Percentiles rank a stretch among this genome's conserved stretches.
Evolutionary conservation across 2,113 vertebrate species (phyloP).

Genomic region (Malurus elegans): DNA sequence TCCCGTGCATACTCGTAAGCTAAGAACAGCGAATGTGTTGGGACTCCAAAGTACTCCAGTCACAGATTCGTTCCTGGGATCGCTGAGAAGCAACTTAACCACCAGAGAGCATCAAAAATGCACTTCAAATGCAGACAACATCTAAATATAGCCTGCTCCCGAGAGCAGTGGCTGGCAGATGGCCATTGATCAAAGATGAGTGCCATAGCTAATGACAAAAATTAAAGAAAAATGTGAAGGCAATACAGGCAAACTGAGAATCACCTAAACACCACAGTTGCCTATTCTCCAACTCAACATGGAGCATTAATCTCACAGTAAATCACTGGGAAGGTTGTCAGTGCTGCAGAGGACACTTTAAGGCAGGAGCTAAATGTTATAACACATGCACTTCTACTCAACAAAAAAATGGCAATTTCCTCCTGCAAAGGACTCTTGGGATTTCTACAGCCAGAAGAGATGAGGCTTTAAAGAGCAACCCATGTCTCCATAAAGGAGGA

Average conservation of each 20-base stretch:
- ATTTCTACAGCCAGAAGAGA: background rate
- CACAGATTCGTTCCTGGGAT: background rate
- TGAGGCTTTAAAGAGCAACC: background rate
- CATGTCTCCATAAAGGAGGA: background rate
- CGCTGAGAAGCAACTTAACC: background rate
- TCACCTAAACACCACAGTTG: background rate
- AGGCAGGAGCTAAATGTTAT: background rate
- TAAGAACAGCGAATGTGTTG: background rate
- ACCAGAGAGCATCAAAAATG: background rate
- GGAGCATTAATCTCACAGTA: background rate
- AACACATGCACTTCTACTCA: background rate
- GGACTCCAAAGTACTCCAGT: background rate
- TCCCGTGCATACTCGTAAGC: no score
- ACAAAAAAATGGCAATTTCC: background rate
- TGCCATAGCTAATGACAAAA: background rate
- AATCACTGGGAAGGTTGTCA: background rate
- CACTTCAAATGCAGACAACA: background rate
- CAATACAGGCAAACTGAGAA: background rate
- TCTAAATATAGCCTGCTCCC: background rate
- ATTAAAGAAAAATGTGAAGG: background rate
- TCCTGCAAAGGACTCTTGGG: background rate
- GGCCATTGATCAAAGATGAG: background rate
- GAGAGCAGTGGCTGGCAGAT: background rate
- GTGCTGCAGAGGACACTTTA: background rate
- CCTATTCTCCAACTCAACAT: background rate